Conservation (phyloP, 2,113 vertebrate genomes). For the Azemiops feae region DNA sequence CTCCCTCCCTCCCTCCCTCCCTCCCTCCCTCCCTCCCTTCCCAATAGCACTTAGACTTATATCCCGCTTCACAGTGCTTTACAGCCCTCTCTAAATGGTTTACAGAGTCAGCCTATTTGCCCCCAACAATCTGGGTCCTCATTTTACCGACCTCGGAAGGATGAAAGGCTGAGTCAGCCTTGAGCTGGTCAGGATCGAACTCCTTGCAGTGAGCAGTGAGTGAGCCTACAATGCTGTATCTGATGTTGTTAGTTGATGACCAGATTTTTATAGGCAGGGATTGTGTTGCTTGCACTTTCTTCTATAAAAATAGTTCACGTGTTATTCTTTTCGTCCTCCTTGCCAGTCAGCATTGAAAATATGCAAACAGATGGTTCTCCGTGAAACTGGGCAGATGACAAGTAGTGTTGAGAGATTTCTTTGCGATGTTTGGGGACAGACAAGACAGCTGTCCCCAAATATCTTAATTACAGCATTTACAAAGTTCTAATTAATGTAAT, state of each 20-base stretch:
- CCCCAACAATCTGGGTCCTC: not conserved
- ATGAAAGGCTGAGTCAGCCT: not conserved
- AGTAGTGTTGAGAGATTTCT: conserved; percentile 73
- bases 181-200: not conserved
- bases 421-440: conserved; percentile 66
- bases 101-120: not conserved
- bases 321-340: conserved; percentile 56
- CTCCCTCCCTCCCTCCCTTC: not conserved
- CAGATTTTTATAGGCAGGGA: not conserved
- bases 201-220: not conserved
- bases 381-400: conserved; percentile 65
- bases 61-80: not conserved
- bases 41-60: not conserved
- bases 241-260: not conserved
- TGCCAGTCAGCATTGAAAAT: conserved; percentile 69
- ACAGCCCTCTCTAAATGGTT: not conserved
- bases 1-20: not conserved
- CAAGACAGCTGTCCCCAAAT: conserved; percentile 76
- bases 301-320: conserved; percentile 17
- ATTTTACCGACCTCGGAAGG: not conserved
- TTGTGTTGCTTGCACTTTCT: not conserved
- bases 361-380: conserved; percentile 73
- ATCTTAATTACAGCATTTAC: conserved; percentile 78
- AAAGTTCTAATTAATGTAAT: conserved; percentile 79
- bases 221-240: not conserved